Conservation (phyloP, 2,797 vertebrate genomes). For the Anguilla obscura region DNA sequence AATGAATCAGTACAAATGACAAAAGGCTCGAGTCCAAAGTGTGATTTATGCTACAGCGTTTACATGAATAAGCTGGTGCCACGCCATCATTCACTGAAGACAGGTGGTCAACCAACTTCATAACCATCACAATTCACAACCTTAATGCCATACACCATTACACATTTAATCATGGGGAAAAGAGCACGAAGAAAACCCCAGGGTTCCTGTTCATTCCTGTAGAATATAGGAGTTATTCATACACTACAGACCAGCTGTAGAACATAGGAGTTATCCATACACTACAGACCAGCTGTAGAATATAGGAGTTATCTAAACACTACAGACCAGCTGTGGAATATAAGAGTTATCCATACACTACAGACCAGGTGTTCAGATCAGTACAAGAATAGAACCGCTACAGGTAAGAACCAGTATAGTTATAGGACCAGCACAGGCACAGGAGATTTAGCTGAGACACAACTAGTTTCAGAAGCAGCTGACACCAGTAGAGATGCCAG, state of each 20-base stretch:
- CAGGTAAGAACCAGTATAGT: too few species aligned
- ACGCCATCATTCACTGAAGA: neutral
- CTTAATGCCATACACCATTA: neutral
- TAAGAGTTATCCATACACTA: too few species aligned
- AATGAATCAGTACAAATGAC: neutral
- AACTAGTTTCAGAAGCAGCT: too few species aligned
- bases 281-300: too few species aligned
- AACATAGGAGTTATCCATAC: too few species aligned
- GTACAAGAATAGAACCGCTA: too few species aligned
- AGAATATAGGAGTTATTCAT: neutral
- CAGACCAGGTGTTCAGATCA: too few species aligned
- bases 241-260: neutral
- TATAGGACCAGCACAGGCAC: too few species aligned
- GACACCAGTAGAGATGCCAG: too few species aligned
- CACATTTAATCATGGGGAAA: neutral
- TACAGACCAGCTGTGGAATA: too few species aligned
- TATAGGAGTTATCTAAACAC: too few species aligned
- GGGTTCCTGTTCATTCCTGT: neutral
- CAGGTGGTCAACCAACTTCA: neutral
- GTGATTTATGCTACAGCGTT: neutral
- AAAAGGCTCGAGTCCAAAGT: neutral
- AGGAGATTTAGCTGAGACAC: too few species aligned
- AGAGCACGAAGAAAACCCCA: neutral
- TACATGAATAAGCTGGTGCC: neutral
- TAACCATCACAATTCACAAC: neutral